Base-by-base conservation (phyloP, 2,797 vertebrate species). In the Syngnathus rostellatus region DNA sequence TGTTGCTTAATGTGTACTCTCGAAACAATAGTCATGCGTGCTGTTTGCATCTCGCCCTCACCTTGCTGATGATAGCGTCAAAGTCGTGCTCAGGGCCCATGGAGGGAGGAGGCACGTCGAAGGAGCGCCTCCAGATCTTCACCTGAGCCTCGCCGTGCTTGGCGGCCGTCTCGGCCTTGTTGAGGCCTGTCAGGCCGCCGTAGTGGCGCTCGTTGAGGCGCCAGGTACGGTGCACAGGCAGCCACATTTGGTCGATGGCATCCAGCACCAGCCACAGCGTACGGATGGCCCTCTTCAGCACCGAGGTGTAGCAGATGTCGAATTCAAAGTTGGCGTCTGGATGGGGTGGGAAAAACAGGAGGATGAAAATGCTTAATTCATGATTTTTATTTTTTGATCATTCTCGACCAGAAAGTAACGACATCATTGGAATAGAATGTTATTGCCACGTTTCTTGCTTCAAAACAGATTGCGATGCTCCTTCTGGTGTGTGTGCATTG, bases 61-160 rank as follows among this genome's bases (percentile, higher is more conserved):
- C 96, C 95, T 98, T 95, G 79, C 92, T 92, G 84, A 98, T 99
- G 67, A 84, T 84, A 70, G 87, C 86, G 75, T 97, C 97, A 84
- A 93, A 98, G 60, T 93, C 91, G 57, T 98, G 96, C 60, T 95
- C 94, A 0, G 92, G 84, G 71, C 92, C 94, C 96, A 98, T 97
- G 0, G 91, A 63, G 37, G 96, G 95, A 0, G 95, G 95, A 0
- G 95, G 95, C 38, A 90, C 90, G 65, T 98, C 95, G 1, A 89
- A 98, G 0, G 94, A 97, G 37, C 95, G 94, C 67, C 96, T 93
- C 96, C 96, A 98, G 78, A 98, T 92, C 86, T 98, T 98, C 55
- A 98, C 96, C 83, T 98, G 96, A 0, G 92, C 95, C 74, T 98
- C 96, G 0, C 95, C 96, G 0, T 98, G 96, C 83, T 95, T 98